Evolutionary conservation across 2,888 invertebrate species (phyloP), one percentile per base, ranked within the genome.

Genomic region (Panzeria rudis): DNA sequence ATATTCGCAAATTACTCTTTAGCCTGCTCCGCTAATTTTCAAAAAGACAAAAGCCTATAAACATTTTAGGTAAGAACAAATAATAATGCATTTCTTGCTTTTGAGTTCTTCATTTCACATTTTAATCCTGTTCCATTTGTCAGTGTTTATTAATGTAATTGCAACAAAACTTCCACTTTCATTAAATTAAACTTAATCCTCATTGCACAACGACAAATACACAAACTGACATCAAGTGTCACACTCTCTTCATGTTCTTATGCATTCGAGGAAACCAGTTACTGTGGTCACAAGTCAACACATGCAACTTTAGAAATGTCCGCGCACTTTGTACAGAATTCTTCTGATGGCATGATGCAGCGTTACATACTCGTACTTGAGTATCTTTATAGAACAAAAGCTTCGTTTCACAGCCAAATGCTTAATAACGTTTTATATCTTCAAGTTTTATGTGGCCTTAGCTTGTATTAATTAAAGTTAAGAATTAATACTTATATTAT

Each of bases 141-240:
- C 80, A 80, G 41, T 50, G 25, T 56, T 73, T 73, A 73, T 80
- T 80, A 80, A 59, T 68, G 50, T 73, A 80, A 80, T 68, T 68
- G 73, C 50, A 73, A 56, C 73, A 73, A 80, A 73, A 80, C 80
- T 73, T 80, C 80, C 47, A 73, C 80, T 80, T 80, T 73, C 73
- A 80, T 80, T 80, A 73, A 80, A 66, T 68, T 80, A 66, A 80
- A 73, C 20, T 68, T 73, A 80, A 80, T 73, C 73, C 80, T 38
- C 56, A 35, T 3, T 62, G 38, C 72, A 72, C 72, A 73, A 15
- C 23, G 38, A 38, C 72, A 68, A 59, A 59, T 29, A 80, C 20
- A 29, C 54, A 62, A 50, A 32, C 41, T 66, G 72, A 38, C 80
- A 80, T 50, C 80, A 66, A 59, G 41, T 80, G 73, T 80, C 64